phyloP scores from a whole-genome alignment of 2,797 vertebrate genomes.

The Anguilla pacifica region DNA sequence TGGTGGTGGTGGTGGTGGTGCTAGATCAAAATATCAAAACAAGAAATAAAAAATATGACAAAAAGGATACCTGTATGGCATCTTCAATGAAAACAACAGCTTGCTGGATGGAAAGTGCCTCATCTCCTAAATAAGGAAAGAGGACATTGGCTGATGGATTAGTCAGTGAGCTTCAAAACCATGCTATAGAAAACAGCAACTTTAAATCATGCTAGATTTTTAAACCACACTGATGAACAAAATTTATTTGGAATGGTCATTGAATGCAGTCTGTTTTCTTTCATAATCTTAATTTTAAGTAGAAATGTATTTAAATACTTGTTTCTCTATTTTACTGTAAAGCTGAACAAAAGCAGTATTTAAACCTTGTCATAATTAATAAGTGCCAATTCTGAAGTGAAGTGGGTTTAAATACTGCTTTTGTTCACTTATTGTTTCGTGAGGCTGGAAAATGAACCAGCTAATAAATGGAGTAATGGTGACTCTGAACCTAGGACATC shows the following conservation, averaged over 20 bases:
- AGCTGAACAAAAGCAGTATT: not conserved
- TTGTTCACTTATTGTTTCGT: not conserved
- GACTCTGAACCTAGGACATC: not conserved
- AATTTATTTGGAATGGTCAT: not conserved
- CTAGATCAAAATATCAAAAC: not conserved
- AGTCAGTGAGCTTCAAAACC: not conserved
- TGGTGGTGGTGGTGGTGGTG: not conserved
- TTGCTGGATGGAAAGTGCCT: slow-evolving; percentile 68
- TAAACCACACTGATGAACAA: not conserved
- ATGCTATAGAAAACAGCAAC: not conserved
- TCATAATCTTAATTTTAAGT: not conserved
- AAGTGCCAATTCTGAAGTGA: not conserved
- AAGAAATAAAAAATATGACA: not conserved
- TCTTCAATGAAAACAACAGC: slow-evolving; percentile 81
- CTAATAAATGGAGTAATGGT: not conserved
- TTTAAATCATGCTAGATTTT: not conserved
- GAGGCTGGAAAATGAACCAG: not conserved
- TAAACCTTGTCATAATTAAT: not conserved
- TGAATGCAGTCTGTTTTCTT: not conserved
- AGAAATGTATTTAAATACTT: not conserved
- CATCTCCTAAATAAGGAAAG: slow-evolving; percentile 8
- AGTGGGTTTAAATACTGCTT: too few species aligned
- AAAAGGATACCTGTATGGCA: slow-evolving; percentile 71
- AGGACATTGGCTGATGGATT: not conserved
- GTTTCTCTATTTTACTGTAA: not conserved